phyloP scores from a whole-genome alignment of 2,888 invertebrate species.

The Dioctria linearis region DNA sequence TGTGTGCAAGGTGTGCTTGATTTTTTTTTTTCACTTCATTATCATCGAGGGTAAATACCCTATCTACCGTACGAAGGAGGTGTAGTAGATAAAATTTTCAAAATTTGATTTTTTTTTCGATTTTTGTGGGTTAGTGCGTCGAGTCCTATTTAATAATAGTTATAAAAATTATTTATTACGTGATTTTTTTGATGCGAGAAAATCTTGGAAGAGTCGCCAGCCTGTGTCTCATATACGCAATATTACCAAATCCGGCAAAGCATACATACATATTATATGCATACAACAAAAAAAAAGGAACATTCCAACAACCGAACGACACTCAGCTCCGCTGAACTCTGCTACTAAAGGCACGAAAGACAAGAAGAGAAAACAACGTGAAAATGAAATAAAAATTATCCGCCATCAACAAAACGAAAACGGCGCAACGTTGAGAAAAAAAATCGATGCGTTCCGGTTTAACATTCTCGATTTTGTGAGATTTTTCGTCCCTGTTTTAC shows the following conservation, averaged over 20 bases:
- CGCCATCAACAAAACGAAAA: constrained; percentile 49
- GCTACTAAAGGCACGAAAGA: not conserved
- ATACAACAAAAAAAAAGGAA: not conserved
- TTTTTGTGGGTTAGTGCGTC: too few relatives aligned
- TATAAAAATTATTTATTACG: not conserved
- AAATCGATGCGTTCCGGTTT: constrained; percentile 63
- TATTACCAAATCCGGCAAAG: not conserved
- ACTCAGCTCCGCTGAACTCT: not conserved
- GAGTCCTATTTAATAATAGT: too few relatives aligned
- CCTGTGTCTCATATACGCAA: too few relatives aligned
- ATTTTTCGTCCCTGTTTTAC: constrained; percentile 33
- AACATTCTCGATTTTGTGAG: constrained; percentile 42
- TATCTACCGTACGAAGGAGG: too few relatives aligned
- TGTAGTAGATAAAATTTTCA: too few relatives aligned
- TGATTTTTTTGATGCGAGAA: constrained; percentile 9
- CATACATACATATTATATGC: not conserved
- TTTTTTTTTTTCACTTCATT: constrained; percentile 16
- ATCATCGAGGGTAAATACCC: too few relatives aligned
- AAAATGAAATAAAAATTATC: constrained; percentile 38
- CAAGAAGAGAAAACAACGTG: not conserved
- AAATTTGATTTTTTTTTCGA: too few relatives aligned
- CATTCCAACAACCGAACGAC: not conserved
- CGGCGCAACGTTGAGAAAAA: constrained; percentile 56
- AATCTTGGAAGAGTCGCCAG: not conserved
- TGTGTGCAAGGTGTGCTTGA: constrained; percentile 27